Conservation (phyloP, 2,888 invertebrate genomes). For the Microctonus aethiopoides region DNA sequence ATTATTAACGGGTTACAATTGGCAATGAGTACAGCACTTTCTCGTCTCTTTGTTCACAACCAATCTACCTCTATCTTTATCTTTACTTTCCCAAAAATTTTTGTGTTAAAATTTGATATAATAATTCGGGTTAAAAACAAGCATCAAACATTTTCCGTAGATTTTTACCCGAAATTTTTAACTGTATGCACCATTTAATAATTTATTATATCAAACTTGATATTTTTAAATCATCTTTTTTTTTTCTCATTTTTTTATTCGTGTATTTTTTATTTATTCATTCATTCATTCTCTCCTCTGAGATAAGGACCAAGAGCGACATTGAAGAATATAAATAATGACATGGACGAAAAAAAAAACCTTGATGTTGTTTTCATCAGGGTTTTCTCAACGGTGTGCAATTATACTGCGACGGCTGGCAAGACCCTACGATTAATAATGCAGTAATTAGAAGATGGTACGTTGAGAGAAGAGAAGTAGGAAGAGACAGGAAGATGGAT, state of each 20-base stretch:
- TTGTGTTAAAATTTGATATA: too few species aligned
- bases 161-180: too few species aligned
- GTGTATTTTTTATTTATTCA: too few species aligned
- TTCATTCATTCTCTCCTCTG: not conserved
- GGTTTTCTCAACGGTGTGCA: not conserved
- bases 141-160: too few species aligned
- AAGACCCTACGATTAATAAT: constrained; percentile 5
- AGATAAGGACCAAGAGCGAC: not conserved
- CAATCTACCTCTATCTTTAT: too few species aligned
- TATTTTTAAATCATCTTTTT: too few species aligned
- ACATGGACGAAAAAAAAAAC: not conserved
- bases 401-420: not conserved
- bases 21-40: constrained; percentile 30
- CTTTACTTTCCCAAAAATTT: too few species aligned
- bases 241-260: not conserved
- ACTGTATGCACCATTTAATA: too few species aligned
- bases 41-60: not conserved
- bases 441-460: constrained; percentile 1
- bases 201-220: too few species aligned
- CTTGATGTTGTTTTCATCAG: not conserved
- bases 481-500: not conserved
- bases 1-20: constrained; percentile 49
- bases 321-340: not conserved
- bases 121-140: too few species aligned
- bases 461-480: not conserved